A percentile compares a stretch with the other conserved stretches of the same genome.
phyloP scores from a whole-genome alignment of 2,113 vertebrate genomes.

The Bubo blakistoni region DNA sequence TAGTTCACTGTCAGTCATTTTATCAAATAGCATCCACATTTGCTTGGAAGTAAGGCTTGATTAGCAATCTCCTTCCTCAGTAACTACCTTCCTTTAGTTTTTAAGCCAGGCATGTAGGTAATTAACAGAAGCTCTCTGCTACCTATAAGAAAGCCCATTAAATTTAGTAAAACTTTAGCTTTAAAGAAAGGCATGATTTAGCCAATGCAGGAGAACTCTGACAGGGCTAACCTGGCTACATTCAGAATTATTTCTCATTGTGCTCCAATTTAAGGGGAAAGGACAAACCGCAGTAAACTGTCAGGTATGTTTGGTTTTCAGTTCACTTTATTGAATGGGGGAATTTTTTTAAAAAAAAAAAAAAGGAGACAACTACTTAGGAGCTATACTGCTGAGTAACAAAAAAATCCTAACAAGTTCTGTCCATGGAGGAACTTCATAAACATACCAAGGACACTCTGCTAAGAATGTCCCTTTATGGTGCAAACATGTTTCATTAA shows the following conservation, averaged over 20 bases:
- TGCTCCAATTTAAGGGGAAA: not conserved
- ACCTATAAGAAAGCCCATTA: not conserved
- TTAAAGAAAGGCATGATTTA: not conserved
- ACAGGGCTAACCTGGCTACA: not conserved
- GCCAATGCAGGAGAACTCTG: not conserved
- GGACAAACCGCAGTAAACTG: not conserved
- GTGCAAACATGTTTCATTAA: not conserved
- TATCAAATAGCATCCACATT: not conserved
- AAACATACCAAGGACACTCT: not conserved
- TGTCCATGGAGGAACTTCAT: not conserved
- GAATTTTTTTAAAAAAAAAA: not conserved
- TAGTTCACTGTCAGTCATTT: not conserved
- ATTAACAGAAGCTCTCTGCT: not conserved
- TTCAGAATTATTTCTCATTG: not conserved
- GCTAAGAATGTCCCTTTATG: not conserved
- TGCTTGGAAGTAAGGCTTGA: not conserved
- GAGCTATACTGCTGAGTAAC: not conserved
- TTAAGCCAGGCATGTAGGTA: not conserved
- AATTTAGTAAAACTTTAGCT: not conserved
- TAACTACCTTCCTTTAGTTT: not conserved
- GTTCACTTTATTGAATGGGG: not conserved
- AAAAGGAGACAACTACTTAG: not conserved
- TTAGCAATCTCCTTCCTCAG: not conserved
- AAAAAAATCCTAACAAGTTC: not conserved
- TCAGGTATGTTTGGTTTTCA: not conserved